A percentile compares a stretch with the other conserved stretches of the same genome.
phyloP scores from a whole-genome alignment of 2,797 vertebrate genomes.

The Cyclura pinguis region DNA sequence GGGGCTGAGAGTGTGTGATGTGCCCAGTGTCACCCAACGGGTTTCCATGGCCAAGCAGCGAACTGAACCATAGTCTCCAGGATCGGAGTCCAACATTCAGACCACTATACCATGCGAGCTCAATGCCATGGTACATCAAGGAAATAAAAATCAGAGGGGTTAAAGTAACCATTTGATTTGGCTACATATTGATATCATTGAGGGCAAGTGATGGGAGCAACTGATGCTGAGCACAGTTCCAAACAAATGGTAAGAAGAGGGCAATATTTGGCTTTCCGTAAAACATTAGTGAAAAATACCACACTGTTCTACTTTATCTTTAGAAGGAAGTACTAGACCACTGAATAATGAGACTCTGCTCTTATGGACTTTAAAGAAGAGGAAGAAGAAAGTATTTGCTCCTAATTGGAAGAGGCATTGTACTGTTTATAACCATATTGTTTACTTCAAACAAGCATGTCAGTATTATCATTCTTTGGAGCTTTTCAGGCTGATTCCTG shows the following conservation, averaged over 20 bases:
- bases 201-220: neutral
- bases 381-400: neutral
- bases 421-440: slow-evolving; percentile 24
- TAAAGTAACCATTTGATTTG: neutral
- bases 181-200: neutral
- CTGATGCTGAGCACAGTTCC: neutral
- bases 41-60: no score
- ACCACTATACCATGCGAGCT: no score
- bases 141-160: neutral
- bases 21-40: no score
- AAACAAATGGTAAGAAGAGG: neutral
- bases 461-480: neutral
- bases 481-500: slow-evolving; percentile 2
- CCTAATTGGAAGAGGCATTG: slow-evolving; percentile 3
- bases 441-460: neutral
- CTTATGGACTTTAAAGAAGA: neutral
- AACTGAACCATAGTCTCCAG: no score
- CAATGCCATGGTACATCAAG: no score
- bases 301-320: neutral
- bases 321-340: neutral
- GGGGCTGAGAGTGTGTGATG: no score
- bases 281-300: neutral
- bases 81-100: no score
- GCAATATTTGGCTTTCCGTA: neutral
- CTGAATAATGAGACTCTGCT: neutral